Conservation (phyloP, 2,797 vertebrate species). For the Gastrophryne carolinensis region DNA sequence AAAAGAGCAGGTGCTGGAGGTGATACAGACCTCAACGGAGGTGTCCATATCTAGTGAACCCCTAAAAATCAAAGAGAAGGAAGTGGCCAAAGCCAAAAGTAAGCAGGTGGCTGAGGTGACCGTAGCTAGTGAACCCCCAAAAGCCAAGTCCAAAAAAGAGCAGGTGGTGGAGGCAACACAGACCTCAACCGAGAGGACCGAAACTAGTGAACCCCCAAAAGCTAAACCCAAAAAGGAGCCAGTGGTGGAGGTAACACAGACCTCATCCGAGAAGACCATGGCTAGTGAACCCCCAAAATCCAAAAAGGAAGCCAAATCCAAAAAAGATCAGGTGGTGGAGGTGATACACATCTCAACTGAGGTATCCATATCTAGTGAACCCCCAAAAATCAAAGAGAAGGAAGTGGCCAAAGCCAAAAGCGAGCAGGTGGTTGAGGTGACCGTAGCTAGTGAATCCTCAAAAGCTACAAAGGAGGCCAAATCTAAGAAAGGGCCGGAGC, state of each 20-base stretch:
- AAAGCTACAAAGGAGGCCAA: no score
- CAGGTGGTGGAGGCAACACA: background rate
- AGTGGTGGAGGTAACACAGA: background rate
- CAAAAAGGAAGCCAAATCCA: background rate
- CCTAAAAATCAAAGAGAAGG: background rate
- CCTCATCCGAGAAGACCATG: background rate
- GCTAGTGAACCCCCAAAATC: background rate
- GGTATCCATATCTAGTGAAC: background rate
- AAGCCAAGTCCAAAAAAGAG: background rate
- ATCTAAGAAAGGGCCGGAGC: no score
- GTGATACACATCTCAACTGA: background rate
- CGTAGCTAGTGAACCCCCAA: background rate
- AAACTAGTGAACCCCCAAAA: background rate
- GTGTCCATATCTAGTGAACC: background rate
- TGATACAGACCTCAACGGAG: background rate
- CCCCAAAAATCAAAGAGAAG: background rate
- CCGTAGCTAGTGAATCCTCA: no score
- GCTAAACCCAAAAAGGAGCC: background rate
- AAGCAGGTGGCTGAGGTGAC: background rate
- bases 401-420: no score
- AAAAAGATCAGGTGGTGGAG: background rate
- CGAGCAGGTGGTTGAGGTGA: no score
- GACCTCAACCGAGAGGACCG: background rate
- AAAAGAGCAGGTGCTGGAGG: background rate
- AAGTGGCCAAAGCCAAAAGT: background rate